Evolutionary conservation across 2,888 invertebrate genomes (phyloP).

Genomic region (Alentia gelatinosa): DNA sequence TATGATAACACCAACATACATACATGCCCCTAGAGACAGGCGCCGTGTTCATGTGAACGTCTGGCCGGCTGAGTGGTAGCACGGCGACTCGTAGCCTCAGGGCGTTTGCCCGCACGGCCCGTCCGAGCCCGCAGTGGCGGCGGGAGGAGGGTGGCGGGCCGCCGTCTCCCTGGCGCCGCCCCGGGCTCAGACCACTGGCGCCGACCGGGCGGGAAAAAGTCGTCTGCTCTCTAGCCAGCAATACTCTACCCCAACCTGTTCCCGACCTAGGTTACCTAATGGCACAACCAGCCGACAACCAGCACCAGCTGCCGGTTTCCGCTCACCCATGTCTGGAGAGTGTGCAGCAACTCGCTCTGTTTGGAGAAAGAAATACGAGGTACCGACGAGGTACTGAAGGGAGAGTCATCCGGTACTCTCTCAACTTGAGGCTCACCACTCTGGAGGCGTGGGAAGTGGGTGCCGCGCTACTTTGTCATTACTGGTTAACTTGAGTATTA

Average conservation of each 20-base stretch:
- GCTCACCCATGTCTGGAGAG: too few species aligned
- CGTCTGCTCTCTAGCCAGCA: background rate
- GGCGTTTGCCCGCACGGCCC: slow-evolving; percentile 21
- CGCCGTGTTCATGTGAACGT: background rate
- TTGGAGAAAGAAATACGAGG: too few species aligned
- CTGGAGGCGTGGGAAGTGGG: too few species aligned
- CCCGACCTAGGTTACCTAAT: slow-evolving; percentile 11
- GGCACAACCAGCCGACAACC: background rate
- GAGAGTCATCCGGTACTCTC: too few species aligned
- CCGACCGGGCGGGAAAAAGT: slow-evolving; percentile 32
- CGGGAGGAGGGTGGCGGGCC: background rate
- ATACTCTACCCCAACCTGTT: background rate
- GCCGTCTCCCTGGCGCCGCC: background rate
- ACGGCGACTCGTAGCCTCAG: background rate
- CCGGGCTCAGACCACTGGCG: slow-evolving; percentile 21
- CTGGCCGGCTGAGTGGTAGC: background rate
- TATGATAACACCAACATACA: too few species aligned
- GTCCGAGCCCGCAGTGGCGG: slow-evolving; percentile 2
- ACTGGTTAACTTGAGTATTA: too few species aligned
- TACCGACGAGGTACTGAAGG: too few species aligned
- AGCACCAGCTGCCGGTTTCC: background rate
- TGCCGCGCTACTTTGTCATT: too few species aligned
- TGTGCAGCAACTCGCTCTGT: too few species aligned
- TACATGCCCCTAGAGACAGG: background rate
- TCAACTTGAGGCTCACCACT: too few species aligned